These are phyloP conservation scores for sheep (Ovis aries) DNA, from an alignment of 2,113 vertebrate species.

Conservation along the genomic window DNA sequence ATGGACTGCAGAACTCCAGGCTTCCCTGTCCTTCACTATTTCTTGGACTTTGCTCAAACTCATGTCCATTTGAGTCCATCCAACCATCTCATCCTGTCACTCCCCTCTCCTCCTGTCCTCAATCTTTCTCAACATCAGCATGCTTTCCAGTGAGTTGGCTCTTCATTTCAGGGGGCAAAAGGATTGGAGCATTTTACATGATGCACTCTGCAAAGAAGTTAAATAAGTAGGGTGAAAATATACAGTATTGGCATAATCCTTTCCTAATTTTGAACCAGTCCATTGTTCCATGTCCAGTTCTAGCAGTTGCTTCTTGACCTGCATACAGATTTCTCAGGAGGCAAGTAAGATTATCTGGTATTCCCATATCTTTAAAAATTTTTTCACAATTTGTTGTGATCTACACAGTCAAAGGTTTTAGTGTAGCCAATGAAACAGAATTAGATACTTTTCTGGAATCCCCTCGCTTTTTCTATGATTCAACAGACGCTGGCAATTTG, in stretches of 20 bases:
- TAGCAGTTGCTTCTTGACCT: background rate
- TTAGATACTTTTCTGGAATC: background rate
- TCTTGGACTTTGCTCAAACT: background rate
- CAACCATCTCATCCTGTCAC: background rate
- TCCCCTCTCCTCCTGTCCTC: background rate
- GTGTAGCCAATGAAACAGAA: background rate
- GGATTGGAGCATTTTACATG: background rate
- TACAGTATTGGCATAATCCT: background rate
- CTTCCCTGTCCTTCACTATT: background rate
- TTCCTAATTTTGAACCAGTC: background rate
- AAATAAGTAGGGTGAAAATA: background rate
- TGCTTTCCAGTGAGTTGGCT: background rate
- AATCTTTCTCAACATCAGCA: background rate
- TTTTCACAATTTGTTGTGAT: background rate
- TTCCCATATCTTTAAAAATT: background rate
- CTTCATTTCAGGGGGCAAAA: background rate
- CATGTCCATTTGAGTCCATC: background rate
- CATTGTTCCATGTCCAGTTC: background rate
- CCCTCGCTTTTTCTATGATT: background rate
- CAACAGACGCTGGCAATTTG: background rate
- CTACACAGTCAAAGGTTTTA: background rate
- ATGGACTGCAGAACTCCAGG: background rate
- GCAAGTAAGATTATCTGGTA: background rate
- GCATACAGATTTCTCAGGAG: background rate
- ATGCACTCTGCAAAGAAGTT: background rate